Base-by-base conservation (phyloP, 2,888 invertebrate species). In the Clitarchus hookeri region DNA sequence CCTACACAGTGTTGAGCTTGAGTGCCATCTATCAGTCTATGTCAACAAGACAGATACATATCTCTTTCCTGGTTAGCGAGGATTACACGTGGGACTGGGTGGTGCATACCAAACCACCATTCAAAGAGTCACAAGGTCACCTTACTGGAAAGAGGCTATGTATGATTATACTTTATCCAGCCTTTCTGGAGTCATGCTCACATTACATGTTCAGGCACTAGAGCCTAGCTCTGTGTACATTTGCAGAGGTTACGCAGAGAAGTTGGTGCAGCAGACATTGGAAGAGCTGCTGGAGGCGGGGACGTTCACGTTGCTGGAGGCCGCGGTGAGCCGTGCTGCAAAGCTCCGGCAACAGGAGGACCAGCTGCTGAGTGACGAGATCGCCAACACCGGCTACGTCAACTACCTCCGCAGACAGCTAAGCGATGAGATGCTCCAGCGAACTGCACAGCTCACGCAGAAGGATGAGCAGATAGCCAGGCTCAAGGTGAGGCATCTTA, bases 391-490 rank as follows among this genome's bases (percentile, higher is more conserved):
- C 11, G 82, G 36, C 82, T 19, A 82, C 36, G 36, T 82, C 9
- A 23, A 82, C 19, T 36, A 36, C 36, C 82, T 82, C 8, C n/a
- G 23, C 26, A 12, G 23, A 13, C 27, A 82, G 82, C 26, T 82
- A 36, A 36, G 23, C 3, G 82, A 82, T 23, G 82, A 27, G 36
- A 12, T 27, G 82, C 36, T 82, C 16, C 82, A 82, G 19, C 11
- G 36, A n/a, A 23, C 44, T 9, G 27, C 82, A 11, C 36, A 82
- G 82, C 27, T 82, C 27, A 16, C 36, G 82, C 27, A 36, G 82
- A 82, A 44, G 44, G 82, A 82, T 8, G 82, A 82, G 82, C 82
- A 36, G 36, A 36, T 82, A 27, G 82, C 82, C 36, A 27, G 44
- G 82, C 44, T 82, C 36, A 82, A 82, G 82, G 82, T 82, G 11